phyloP scores from a whole-genome alignment of 2,797 vertebrate genomes.

The Acropternis orthonyx region DNA sequence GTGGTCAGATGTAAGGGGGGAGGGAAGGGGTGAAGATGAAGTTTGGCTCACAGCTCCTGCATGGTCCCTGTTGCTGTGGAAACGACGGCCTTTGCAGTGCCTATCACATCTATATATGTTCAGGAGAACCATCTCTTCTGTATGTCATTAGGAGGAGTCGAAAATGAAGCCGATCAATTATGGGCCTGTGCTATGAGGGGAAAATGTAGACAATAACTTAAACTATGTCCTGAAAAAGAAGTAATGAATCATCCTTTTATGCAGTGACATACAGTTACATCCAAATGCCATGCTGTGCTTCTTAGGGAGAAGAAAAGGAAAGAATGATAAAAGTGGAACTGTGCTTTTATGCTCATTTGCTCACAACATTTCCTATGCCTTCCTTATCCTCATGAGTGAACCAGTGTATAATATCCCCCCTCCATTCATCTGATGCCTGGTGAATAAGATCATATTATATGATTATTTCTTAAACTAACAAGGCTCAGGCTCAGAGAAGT shows the following conservation, averaged over 20 bases:
- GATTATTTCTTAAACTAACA: not conserved
- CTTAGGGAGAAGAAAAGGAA: slow-evolving; percentile 17
- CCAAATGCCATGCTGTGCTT: slow-evolving; percentile 26
- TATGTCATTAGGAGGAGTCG: not conserved
- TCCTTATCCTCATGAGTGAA: not conserved
- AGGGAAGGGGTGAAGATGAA: slow-evolving; percentile 13
- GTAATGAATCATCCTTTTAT: not conserved
- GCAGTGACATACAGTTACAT: not conserved
- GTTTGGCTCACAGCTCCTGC: slow-evolving; percentile 27
- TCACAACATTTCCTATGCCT: not conserved
- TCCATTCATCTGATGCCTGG: not conserved
- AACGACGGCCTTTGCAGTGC: slow-evolving; percentile 10
- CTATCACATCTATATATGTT: not conserved
- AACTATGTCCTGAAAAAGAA: not conserved
- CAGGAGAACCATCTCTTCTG: not conserved
- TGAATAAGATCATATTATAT: not conserved
- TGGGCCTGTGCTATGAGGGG: not conserved
- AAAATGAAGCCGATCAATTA: not conserved
- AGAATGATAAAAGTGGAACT: not conserved
- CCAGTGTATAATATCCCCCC: not conserved
- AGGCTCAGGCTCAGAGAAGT: not conserved
- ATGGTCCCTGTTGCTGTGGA: slow-evolving; percentile 49
- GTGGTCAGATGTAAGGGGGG: not conserved
- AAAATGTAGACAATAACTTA: not conserved
- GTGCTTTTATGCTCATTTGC: not conserved